phyloP scores from a whole-genome alignment of 2,797 vertebrate species.

The Miichthys miiuy region DNA sequence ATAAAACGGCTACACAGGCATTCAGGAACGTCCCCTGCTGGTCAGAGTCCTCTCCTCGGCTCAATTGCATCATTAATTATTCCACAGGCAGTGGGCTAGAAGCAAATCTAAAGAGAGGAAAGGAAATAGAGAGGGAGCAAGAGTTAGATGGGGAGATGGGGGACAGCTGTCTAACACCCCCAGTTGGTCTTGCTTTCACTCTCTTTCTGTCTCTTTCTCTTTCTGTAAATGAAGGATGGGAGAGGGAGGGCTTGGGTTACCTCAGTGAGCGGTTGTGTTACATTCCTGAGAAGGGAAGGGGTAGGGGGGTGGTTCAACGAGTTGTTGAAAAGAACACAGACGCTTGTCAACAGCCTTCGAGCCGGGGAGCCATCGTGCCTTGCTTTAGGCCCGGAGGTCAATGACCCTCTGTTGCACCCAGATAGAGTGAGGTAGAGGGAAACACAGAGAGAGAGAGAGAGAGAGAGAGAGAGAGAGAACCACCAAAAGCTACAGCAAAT shows the following conservation, averaged over 20 bases:
- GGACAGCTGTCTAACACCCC: conserved; percentile 82
- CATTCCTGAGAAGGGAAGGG: conserved; percentile 91
- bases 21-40: conserved; percentile 81
- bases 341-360: conserved; percentile 93
- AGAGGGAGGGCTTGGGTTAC: conserved; percentile 88
- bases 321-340: conserved; percentile 98
- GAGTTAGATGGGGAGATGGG: conserved; percentile 76
- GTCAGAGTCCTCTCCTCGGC: conserved; percentile 85
- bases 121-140: conserved; percentile 73
- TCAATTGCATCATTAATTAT: conserved; percentile 92
- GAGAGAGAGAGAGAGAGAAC: conserved; percentile 13
- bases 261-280: conserved; percentile 88
- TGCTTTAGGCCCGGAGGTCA: conserved; percentile 91
- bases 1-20: conserved; percentile 82
- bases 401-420: conserved; percentile 89
- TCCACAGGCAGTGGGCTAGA: conserved; percentile 78
- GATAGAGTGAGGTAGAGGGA: conserved; percentile 60
- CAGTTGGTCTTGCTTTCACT: conserved; percentile 76
- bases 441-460: conserved; percentile 16
- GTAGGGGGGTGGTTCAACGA: conserved; percentile 86
- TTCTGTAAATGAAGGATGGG: conserved; percentile 87
- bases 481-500: conserved; percentile 42
- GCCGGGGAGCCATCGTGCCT: conserved; percentile 92
- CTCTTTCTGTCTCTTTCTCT: conserved; percentile 70
- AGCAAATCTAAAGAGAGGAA: conserved; percentile 76